Percentiles rank a stretch among this genome's conserved stretches.
Conservation (phyloP, 2,797 vertebrate genomes). For the Oreochromis mossambicus region DNA sequence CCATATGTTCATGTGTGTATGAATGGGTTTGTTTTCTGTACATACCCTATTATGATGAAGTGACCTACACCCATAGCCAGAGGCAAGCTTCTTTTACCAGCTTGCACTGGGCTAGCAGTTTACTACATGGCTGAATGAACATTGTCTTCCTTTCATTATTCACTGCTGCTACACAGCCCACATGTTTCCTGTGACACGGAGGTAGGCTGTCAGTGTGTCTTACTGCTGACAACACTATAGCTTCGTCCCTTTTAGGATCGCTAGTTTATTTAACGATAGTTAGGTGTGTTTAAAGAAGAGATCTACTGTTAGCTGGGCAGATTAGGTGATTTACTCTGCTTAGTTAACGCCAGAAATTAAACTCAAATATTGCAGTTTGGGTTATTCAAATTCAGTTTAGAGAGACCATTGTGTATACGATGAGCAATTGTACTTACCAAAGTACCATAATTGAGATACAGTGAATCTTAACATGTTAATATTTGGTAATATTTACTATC, state of each 20-base stretch:
- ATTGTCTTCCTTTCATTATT: conserved; percentile 51
- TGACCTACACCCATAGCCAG: conserved; percentile 35
- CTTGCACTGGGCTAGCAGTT: conserved; percentile 26
- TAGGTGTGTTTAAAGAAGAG: neutral
- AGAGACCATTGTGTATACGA: neutral
- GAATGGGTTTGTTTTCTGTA: neutral
- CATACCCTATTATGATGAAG: conserved; percentile 12
- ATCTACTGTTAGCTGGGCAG: neutral
- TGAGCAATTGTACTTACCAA: neutral
- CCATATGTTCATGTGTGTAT: neutral
- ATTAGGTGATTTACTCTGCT: neutral
- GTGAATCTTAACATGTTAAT: neutral
- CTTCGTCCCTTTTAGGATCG: conserved; percentile 20
- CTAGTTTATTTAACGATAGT: conserved; percentile 18
- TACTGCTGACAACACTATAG: conserved; percentile 31
- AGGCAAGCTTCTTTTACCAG: conserved; percentile 32
- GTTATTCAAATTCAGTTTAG: neutral
- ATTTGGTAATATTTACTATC: neutral
- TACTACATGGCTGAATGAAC: conserved; percentile 21
- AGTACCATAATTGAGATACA: neutral
- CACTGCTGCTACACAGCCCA: conserved; percentile 28
- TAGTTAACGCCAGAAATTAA: neutral
- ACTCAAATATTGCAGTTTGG: neutral
- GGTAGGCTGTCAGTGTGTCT: conserved; percentile 34
- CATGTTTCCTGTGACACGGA: conserved; percentile 18